phyloP scores from a whole-genome alignment of 2,888 invertebrate species.

The Congeria kusceri region DNA sequence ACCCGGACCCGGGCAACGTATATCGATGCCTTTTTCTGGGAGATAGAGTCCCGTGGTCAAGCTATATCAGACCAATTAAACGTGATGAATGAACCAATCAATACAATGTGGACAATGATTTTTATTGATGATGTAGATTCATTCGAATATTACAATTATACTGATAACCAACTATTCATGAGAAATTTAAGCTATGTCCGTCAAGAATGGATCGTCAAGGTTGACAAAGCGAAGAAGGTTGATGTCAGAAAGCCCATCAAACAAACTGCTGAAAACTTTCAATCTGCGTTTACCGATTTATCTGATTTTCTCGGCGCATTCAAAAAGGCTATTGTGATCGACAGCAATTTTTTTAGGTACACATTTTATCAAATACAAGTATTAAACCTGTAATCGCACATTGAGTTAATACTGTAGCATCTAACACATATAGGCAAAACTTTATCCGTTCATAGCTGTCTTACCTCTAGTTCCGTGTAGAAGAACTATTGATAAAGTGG shows the following conservation, averaged over 20 bases:
- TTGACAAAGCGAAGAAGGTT: constrained; percentile 39
- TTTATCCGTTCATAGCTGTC: no score
- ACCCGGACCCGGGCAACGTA: constrained; percentile 57
- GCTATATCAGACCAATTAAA: constrained; percentile 71
- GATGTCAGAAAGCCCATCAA: constrained; percentile 68
- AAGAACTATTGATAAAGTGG: no score
- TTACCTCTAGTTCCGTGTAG: no score
- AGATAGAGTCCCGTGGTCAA: constrained; percentile 73
- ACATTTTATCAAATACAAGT: no score
- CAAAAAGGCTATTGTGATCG: constrained; percentile 63
- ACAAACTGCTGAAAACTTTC: constrained; percentile 68
- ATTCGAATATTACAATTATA: constrained; percentile 67
- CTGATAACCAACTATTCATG: constrained; percentile 62
- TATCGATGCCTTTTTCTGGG: constrained; percentile 71
- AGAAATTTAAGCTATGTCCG: constrained; percentile 55
- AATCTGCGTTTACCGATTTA: constrained; percentile 61
- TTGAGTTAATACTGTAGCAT: no score
- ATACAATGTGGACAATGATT: constrained; percentile 68
- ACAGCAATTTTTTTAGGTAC: constrained; percentile 63
- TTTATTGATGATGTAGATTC: constrained; percentile 72
- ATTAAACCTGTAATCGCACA: no score
- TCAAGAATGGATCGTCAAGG: constrained; percentile 30
- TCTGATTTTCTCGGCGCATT: constrained; percentile 60
- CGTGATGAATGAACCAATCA: constrained; percentile 45
- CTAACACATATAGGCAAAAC: no score